Evolutionary conservation across 2,113 vertebrate genomes (phyloP).

Genomic region (Glareola pratincola): DNA sequence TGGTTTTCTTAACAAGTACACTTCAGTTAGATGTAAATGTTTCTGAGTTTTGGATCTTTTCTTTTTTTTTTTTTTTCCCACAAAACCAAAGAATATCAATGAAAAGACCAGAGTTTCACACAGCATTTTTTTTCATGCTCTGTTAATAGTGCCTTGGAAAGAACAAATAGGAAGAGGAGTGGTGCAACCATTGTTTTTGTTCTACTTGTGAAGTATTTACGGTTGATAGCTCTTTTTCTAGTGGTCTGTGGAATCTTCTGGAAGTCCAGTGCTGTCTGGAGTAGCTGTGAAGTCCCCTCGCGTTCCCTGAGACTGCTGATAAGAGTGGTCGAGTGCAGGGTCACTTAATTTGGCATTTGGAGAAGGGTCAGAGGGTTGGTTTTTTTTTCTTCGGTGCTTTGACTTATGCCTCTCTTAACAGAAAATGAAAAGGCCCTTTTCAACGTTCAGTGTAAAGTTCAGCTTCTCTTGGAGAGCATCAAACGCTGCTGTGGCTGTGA

Average conservation of each 20-base stretch:
- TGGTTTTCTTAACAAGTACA: background rate
- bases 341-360: background rate
- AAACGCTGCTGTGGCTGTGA: conserved; percentile 5
- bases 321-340: background rate
- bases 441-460: conserved; percentile 29
- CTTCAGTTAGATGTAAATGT: background rate
- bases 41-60: background rate
- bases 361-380: background rate
- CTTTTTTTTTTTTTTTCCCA: background rate
- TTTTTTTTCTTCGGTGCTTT: background rate
- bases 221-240: background rate
- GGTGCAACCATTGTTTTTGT: background rate
- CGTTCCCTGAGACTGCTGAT: background rate
- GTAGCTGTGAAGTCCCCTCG: background rate
- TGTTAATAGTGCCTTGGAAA: background rate
- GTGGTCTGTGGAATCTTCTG: background rate
- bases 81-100: background rate
- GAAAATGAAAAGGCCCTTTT: conserved; percentile 35
- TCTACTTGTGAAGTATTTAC: background rate
- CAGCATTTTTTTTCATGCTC: background rate
- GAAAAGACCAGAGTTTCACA: background rate
- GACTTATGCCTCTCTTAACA: background rate
- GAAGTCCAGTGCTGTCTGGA: background rate
- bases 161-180: background rate
- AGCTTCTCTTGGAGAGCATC: conserved; percentile 31